Evolutionary conservation across 1,140 invertebrate genomes (phyloP), one percentile per base, ranked within the genome.

Genomic region (Drosophila sulfurigaster): DNA sequence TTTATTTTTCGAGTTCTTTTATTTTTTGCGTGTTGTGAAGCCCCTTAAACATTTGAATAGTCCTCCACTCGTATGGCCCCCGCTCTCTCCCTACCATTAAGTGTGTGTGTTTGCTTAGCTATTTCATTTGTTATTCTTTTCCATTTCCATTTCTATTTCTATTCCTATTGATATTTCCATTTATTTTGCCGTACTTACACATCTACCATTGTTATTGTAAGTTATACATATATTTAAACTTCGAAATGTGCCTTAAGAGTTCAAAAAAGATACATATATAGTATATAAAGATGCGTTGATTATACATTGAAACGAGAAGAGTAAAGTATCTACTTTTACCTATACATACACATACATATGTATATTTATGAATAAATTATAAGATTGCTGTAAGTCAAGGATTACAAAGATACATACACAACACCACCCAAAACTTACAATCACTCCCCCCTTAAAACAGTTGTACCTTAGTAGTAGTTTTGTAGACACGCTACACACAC

Each of bases 381-480:
- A 75, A 70, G 67, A 62, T 68, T 56, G 58, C 35, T 75, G 35
- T 75, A 75, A 75, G 68, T 59, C 67, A 28, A 59, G 59, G 52
- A 10, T 65, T 49, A 48, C n/a, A 38, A 65, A 58, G 8, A 11
- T 48, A 52, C 8, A 63, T 28, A 59, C 45, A 49, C 59, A 58
- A 20, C 8, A 63, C 46, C 38, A 59, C 45, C 57, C 59, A 52
- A 25, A 11, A 64, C 46, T 49, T 15, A 75, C 68, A 48, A n/a
- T 10, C 16, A 48, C 2, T 62, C 64, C 58, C 69, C 56, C 32
- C 46, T 60, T 25, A 25, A 25, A 78, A 82, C 82, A 82, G 57
- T 48, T 82, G 65, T 81, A 88, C 83, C 83, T 88, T 88, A 88
- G 83, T 88, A 88, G 83, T 88, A 88, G 83, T 88, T 88, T 88